Base-by-base conservation (phyloP, 2,113 vertebrate species). In the Tinamus guttatus region DNA sequence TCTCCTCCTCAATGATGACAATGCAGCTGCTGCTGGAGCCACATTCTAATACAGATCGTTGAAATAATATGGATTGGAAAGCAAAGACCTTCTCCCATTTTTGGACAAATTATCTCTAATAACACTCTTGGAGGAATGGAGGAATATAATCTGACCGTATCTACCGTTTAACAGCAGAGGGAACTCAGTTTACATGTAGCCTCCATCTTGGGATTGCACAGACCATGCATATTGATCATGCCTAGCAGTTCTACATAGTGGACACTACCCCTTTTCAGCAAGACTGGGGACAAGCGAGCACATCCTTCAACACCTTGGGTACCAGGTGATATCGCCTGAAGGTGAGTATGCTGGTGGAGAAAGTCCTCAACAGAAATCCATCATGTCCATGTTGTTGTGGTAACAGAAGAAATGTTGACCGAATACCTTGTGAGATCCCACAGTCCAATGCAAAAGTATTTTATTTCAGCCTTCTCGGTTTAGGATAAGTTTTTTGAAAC, bases 221-320 rank as follows among this genome's bases (percentile, higher is more conserved):
- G 28, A 47, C 28, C 70, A 3, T 28, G 1, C 15, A 2, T 7
- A 43, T 7, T 27, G 0, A 0, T 20, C 25, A 40, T 13, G 13
- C n/a, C 43, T 13, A 52, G 27, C 16, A 68, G 52, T 6, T 80
- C 62, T 47, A 49, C 49, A 69, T 34, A 32, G 38, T 2, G 30
- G 22, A 28, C 40, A 24, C 16, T 62, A 9, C 6, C n/a, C 47
- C 43, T 30, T 84, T 62, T 18, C 56, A 83, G 71, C 32, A 10
- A 58, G 40, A 47, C 34, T 11, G 51, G 52, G 34, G 51, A 73
- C 32, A 3, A 22, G 25, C 30, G 45, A 43, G 25, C 36, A 63
- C 52, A 30, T 56, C 54, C 54, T 58, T 58, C 28, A 58, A 10
- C 54, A 32, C 16, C 54, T 58, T 30, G 30, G 5, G 19, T 32